Conservation (phyloP, 2,888 invertebrate species). For the Pachliopta kotzebuea region DNA sequence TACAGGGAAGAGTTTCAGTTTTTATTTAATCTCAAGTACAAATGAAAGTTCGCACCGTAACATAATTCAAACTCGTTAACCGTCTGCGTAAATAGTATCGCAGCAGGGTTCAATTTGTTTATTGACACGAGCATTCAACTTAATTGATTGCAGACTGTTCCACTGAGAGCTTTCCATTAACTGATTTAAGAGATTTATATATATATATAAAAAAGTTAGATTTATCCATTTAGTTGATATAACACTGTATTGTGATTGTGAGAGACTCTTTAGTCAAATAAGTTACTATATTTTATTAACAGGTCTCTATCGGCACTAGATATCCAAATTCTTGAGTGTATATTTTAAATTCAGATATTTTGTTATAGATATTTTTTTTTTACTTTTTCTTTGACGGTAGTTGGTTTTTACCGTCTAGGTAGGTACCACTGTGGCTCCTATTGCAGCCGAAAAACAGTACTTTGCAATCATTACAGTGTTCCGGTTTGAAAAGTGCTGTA, state of each 20-base stretch:
- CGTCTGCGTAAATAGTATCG: slow-evolving; percentile 18
- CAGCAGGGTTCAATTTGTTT: slow-evolving; percentile 13
- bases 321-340: too few species aligned
- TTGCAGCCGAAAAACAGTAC: too few species aligned
- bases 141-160: slow-evolving; percentile 23
- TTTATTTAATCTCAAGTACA: slow-evolving; percentile 11
- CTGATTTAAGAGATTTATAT: slow-evolving; percentile 22
- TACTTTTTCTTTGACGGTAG: too few species aligned
- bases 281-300: too few species aligned
- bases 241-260: neutral
- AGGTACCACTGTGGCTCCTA: too few species aligned
- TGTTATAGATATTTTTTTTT: too few species aligned
- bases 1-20: neutral
- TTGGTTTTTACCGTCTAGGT: too few species aligned
- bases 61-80: slow-evolving; percentile 23
- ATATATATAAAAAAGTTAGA: slow-evolving; percentile 6
- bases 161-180: slow-evolving; percentile 25
- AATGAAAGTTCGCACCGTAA: slow-evolving; percentile 20
- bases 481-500: too few species aligned
- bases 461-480: too few species aligned
- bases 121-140: slow-evolving; percentile 20
- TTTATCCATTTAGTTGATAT: neutral
- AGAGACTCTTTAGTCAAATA: too few species aligned
- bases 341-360: too few species aligned
- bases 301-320: too few species aligned